Conservation (phyloP, 2,113 vertebrate genomes). For the Numenius arquata region DNA sequence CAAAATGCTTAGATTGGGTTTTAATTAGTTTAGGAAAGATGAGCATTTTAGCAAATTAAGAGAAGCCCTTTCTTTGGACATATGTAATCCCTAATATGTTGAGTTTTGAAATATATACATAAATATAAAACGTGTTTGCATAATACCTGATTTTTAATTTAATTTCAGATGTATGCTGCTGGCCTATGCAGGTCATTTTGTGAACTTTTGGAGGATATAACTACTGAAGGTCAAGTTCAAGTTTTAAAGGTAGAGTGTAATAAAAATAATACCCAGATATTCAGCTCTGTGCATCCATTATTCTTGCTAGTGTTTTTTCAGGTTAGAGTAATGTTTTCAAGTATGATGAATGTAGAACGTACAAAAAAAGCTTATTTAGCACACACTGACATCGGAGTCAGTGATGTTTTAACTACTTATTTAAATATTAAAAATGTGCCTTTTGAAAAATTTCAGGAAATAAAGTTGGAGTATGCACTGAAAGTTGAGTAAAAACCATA, state of each 20-base stretch:
- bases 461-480: not conserved
- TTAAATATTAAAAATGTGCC: not conserved
- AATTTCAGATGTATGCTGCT: constrained; percentile 85
- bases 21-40: not conserved
- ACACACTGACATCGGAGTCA: not conserved
- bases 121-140: not conserved
- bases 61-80: not conserved
- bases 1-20: not conserved
- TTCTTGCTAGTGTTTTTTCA: not conserved
- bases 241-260: constrained; percentile 87
- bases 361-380: not conserved
- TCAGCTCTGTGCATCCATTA: not conserved
- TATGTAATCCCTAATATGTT: not conserved
- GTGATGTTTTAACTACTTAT: not conserved
- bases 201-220: constrained; percentile 89
- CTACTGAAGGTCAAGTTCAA: constrained; percentile 93
- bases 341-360: not conserved
- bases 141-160: not conserved
- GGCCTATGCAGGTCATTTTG: constrained; percentile 90
- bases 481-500: not conserved
- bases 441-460: not conserved
- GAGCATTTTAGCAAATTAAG: not conserved
- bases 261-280: not conserved
- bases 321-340: not conserved
- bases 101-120: not conserved